Evolutionary conservation across 1,140 invertebrate species (phyloP).

Genomic region (Heliconius eleuchia): DNA sequence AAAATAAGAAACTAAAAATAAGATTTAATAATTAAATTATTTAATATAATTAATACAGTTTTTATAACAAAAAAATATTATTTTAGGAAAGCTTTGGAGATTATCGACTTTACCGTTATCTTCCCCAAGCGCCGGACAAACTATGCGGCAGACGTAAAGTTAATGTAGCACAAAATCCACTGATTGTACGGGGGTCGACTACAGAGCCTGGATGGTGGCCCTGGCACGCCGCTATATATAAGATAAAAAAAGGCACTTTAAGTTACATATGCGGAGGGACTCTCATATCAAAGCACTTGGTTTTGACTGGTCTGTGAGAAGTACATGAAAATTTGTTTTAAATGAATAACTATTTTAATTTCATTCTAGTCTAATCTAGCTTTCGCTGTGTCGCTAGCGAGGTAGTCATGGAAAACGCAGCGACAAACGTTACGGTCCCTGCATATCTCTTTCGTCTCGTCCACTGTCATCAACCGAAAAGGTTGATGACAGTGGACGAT

Average conservation of each 20-base stretch:
- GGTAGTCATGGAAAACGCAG: no score
- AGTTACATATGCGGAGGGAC: constrained; percentile 63
- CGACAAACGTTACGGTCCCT: no score
- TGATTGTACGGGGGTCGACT: constrained; percentile 46
- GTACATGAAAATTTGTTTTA: no score
- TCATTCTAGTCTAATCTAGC: no score
- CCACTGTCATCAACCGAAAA: no score
- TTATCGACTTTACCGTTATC: not conserved
- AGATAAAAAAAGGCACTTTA: constrained; percentile 82
- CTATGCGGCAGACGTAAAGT: constrained; percentile 52
- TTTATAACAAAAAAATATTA: not conserved
- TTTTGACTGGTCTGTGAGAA: constrained; percentile 45
- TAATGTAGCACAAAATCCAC: constrained; percentile 42
- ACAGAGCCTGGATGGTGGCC: constrained; percentile 89
- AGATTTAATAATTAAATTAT: no score
- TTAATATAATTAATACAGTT: no score
- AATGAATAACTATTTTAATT: no score
- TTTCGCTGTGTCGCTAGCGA: no score
- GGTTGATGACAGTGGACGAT: no score
- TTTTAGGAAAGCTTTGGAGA: not conserved
- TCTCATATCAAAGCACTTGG: constrained; percentile 45
- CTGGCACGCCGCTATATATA: constrained; percentile 91
- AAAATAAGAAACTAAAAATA: no score
- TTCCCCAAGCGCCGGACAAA: not conserved
- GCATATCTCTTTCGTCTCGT: no score